Conservation (phyloP, 1,140 invertebrate genomes). For the Lepidostoma basale region DNA sequence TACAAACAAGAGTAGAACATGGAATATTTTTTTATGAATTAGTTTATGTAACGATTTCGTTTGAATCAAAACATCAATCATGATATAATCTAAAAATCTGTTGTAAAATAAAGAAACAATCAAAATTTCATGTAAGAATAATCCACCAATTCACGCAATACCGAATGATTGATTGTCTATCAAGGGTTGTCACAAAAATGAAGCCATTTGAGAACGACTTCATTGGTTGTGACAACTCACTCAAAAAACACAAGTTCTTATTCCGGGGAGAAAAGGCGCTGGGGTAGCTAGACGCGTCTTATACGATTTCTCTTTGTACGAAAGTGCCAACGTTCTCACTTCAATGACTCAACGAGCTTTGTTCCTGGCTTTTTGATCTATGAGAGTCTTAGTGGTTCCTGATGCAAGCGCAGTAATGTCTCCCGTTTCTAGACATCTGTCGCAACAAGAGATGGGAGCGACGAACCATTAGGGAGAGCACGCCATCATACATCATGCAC, state of each 20-base stretch:
- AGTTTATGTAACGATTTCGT: no score
- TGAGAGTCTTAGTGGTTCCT: slow-evolving; percentile 2
- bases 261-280: background rate
- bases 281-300: background rate
- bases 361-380: slow-evolving; percentile 24
- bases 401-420: slow-evolving; percentile 1
- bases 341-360: slow-evolving; percentile 10
- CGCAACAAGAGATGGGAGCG: slow-evolving; percentile 5
- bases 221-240: slow-evolving; percentile 9
- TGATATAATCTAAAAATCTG: no score
- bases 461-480: slow-evolving; percentile 17
- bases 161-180: slow-evolving; percentile 8
- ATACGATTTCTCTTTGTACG: background rate
- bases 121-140: no score
- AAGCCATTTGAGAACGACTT: background rate
- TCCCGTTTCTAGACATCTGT: slow-evolving; percentile 22
- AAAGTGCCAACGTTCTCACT: background rate
- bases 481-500: slow-evolving; percentile 17
- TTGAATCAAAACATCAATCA: no score
- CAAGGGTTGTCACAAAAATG: slow-evolving; percentile 1
- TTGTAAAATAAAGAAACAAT: no score
- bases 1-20: no score
- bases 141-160: no score
- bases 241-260: slow-evolving; percentile 9
- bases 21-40: no score